Evolutionary conservation across 2,797 vertebrate genomes (phyloP).

Genomic region (Psittacula echo): DNA sequence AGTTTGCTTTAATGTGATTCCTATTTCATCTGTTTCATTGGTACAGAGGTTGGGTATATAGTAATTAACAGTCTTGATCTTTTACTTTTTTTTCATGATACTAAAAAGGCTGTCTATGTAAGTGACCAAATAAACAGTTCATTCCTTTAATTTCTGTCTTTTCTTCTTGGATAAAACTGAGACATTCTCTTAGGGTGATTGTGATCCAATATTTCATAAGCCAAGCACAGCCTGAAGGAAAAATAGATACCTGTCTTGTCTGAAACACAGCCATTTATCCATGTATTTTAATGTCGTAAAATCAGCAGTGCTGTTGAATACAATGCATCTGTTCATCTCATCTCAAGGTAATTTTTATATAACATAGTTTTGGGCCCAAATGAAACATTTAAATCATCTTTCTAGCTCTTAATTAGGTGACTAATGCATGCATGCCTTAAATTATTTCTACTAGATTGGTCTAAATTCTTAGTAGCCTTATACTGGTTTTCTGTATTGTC

Average conservation of each 20-base stretch:
- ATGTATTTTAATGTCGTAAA: background rate
- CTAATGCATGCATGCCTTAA: background rate
- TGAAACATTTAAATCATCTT: background rate
- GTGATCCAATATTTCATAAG: background rate
- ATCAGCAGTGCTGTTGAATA: background rate
- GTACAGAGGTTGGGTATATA: background rate
- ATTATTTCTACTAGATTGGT: background rate
- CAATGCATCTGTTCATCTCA: background rate
- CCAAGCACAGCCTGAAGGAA: background rate
- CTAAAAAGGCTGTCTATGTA: background rate
- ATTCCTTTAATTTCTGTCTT: background rate
- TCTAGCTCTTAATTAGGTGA: background rate
- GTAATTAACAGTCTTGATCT: background rate
- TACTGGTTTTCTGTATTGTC: background rate
- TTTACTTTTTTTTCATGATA: background rate
- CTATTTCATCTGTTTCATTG: background rate
- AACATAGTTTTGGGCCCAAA: background rate
- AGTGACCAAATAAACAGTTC: background rate
- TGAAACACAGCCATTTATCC: background rate
- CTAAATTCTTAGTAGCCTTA: background rate
- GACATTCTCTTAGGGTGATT: background rate
- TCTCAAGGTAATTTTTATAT: background rate
- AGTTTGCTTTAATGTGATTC: background rate
- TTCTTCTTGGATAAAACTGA: background rate
- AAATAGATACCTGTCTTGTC: background rate